These are phyloP conservation scores for Premnoplex brunnescens DNA, from an alignment of 2,797 vertebrate species.

Conservation along the genomic window DNA sequence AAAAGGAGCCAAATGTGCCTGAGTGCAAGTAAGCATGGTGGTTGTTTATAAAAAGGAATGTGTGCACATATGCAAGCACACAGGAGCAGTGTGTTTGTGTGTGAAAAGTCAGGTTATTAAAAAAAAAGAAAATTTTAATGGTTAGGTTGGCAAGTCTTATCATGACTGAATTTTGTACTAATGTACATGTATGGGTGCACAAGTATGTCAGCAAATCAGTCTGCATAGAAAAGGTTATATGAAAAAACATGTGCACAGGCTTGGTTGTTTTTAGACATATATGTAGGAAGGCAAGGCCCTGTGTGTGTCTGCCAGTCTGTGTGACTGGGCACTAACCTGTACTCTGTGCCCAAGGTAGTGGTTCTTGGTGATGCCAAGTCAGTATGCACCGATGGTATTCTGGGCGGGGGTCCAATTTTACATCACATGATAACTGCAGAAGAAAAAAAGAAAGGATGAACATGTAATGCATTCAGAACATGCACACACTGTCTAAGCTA, in stretches of 20 bases:
- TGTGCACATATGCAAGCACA: neutral
- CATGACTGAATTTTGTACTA: neutral
- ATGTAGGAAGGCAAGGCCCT: neutral
- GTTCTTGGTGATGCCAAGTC: conserved; percentile 99
- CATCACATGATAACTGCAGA: conserved; percentile 93
- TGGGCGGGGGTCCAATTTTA: conserved; percentile 95
- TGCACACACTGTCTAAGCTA: neutral
- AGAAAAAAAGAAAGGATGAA: conserved; percentile 47
- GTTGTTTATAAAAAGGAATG: neutral
- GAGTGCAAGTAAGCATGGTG: neutral
- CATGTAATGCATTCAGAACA: neutral
- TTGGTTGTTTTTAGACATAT: neutral
- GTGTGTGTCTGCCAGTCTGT: neutral
- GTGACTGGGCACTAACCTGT: conserved; percentile 83
- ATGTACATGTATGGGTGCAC: neutral
- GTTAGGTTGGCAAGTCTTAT: neutral
- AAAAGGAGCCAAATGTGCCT: neutral
- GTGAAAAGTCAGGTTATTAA: neutral
- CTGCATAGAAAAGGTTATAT: neutral
- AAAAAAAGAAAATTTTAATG: neutral
- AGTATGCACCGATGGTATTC: conserved; percentile 98
- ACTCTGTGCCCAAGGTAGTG: conserved; percentile 98
- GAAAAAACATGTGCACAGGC: fast-evolving
- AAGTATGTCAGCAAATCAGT: neutral
- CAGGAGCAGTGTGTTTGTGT: neutral